Evolutionary conservation across 2,113 vertebrate species (phyloP).

Genomic region (Plecotus auritus): DNA sequence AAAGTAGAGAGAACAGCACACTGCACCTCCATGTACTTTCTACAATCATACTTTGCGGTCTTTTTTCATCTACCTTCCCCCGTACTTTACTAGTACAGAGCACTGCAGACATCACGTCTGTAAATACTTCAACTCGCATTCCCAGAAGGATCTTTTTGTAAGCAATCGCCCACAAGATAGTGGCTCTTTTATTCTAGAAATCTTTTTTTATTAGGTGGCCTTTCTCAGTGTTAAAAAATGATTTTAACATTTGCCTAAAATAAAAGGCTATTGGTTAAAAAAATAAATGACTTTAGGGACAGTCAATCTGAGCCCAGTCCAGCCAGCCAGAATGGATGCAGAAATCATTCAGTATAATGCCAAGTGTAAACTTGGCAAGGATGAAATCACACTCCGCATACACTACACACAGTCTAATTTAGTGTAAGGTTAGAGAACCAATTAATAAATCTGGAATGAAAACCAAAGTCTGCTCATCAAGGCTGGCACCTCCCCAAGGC

Average conservation of each 20-base stretch:
- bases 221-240: slow-evolving; percentile 1
- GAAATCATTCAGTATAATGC: neutral
- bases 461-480: slow-evolving; percentile 23
- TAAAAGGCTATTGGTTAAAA: neutral
- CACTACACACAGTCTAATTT: neutral
- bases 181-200: neutral
- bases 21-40: neutral
- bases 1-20: neutral
- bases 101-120: neutral
- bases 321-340: neutral
- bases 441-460: slow-evolving; percentile 36
- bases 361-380: slow-evolving; percentile 15
- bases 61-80: neutral
- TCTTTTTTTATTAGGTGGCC: neutral
- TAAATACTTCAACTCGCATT: neutral
- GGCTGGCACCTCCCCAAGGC: neutral
- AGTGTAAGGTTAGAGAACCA: slow-evolving; percentile 27
- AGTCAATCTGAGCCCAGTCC: neutral
- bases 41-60: neutral
- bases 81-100: neutral
- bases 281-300: neutral
- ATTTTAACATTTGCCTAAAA: neutral
- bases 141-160: neutral
- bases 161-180: neutral
- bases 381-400: slow-evolving; percentile 24